phyloP scores from a whole-genome alignment of 2,113 vertebrate species.

The Addax nasomaculatus region DNA sequence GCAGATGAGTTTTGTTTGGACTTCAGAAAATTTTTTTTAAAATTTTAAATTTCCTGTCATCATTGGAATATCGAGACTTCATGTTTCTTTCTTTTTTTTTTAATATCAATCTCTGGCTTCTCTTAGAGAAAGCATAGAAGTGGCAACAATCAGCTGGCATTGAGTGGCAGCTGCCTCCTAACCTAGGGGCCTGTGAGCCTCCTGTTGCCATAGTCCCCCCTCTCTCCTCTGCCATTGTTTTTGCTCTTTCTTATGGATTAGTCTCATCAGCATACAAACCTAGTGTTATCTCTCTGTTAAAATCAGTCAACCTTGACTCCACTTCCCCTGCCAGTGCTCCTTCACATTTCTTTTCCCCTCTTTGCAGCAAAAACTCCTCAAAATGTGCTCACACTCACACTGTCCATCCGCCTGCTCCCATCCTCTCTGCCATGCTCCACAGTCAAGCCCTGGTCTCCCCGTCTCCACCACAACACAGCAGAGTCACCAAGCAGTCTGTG shows the following conservation, averaged over 20 bases:
- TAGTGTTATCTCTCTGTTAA: background rate
- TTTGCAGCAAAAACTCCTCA: background rate
- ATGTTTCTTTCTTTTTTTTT: background rate
- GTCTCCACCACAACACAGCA: background rate
- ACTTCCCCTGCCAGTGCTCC: background rate
- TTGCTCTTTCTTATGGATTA: background rate
- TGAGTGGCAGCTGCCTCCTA: background rate
- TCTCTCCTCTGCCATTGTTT: background rate
- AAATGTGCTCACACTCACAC: background rate
- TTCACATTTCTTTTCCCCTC: background rate
- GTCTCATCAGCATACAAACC: background rate
- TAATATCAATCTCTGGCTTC: background rate
- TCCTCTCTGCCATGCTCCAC: background rate
- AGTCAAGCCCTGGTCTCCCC: background rate
- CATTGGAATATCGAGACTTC: conserved; percentile 10
- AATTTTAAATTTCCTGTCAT: background rate
- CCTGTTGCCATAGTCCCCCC: background rate
- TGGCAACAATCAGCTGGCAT: background rate
- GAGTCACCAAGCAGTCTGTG: accelerated
- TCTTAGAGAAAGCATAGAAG: background rate
- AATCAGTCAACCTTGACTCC: background rate
- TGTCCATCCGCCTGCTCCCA: background rate
- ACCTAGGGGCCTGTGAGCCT: background rate
- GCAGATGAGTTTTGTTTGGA: background rate
- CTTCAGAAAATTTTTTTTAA: background rate